Evolutionary conservation across 2,113 vertebrate genomes (phyloP).

Genomic region (Tamias sibiricus): DNA sequence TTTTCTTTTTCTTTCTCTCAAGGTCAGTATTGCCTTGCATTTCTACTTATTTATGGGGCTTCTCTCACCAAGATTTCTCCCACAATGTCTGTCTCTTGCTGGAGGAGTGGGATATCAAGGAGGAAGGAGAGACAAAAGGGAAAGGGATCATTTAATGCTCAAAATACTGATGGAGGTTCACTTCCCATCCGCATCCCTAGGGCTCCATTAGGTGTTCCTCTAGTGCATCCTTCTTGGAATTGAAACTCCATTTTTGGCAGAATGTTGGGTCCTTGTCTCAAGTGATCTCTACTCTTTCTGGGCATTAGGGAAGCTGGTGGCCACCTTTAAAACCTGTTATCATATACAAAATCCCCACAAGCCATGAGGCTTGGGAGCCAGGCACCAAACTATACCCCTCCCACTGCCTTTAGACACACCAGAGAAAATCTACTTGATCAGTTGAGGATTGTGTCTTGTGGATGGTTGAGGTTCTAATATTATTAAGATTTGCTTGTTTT

Average conservation of each 20-base stretch:
- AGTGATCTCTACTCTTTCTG: not conserved
- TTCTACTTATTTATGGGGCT: not conserved
- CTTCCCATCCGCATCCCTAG: accelerated
- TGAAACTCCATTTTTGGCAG: not conserved
- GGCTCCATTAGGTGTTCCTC: not conserved
- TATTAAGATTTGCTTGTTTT: not conserved
- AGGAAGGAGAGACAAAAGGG: not conserved
- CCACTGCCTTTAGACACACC: not conserved
- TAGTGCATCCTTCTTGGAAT: not conserved
- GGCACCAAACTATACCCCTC: no score
- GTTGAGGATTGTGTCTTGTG: not conserved
- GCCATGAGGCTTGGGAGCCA: no score
- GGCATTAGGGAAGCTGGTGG: not conserved
- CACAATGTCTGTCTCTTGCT: not conserved
- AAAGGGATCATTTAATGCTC: not conserved
- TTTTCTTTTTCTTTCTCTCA: not conserved
- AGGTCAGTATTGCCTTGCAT: not conserved
- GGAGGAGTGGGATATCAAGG: not conserved
- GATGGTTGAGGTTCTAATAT: not conserved
- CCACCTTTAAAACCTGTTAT: no score
- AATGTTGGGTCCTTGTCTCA: not conserved
- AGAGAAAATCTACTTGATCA: not conserved
- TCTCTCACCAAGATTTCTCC: not conserved
- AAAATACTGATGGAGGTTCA: accelerated
- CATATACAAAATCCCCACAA: no score